Percentiles rank a stretch among this genome's conserved stretches.
Conservation (phyloP, 2,888 invertebrate genomes). For the Smittia sp. region DNA sequence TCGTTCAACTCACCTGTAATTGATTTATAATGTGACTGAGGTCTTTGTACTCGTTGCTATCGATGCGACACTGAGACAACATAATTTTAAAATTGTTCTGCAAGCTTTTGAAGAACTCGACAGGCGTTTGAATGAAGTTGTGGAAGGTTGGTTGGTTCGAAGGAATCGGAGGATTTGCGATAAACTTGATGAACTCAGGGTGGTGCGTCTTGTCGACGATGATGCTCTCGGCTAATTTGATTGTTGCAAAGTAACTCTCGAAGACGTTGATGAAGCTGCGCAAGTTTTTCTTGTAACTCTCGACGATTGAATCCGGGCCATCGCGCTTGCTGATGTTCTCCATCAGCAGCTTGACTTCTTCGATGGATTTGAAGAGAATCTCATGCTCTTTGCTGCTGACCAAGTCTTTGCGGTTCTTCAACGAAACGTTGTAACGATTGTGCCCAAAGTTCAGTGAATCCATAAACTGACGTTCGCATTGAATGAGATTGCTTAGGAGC, state of each 20-base stretch:
- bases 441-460: not conserved
- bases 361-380: conserved; percentile 14
- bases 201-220: conserved; percentile 13
- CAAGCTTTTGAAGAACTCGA: not conserved
- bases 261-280: not conserved
- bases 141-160: not conserved
- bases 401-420: conserved; percentile 11
- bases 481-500: not conserved
- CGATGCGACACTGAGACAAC: not conserved
- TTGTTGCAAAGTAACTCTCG: not conserved
- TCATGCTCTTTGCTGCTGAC: conserved; percentile 10
- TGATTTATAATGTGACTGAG: conserved; percentile 10
- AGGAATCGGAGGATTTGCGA: conserved; percentile 16
- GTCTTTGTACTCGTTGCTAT: not conserved
- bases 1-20: not conserved
- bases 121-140: not conserved
- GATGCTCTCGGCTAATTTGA: not conserved
- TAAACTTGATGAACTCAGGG: conserved; percentile 17
- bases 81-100: not conserved
- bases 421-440: not conserved
- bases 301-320: not conserved
- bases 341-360: not conserved
- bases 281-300: not conserved
- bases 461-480: conserved; percentile 19
- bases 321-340: not conserved